phyloP scores from a whole-genome alignment of 1,140 invertebrate species.

The Neelides sp. region DNA sequence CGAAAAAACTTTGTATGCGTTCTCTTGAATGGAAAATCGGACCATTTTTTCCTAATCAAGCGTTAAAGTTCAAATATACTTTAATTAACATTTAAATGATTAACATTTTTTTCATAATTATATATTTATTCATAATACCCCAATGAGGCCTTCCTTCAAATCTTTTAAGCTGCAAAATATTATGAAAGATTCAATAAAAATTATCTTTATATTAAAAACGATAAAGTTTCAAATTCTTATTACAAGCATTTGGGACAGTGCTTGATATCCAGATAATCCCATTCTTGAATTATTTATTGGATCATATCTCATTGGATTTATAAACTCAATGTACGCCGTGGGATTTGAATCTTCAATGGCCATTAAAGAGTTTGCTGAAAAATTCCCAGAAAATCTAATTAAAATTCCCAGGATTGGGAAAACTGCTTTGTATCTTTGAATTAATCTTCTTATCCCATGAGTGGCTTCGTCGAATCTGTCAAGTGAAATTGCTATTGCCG shows the following conservation, averaged over 20 bases:
- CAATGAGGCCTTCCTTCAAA: conserved; percentile 1
- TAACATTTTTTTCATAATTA: background rate
- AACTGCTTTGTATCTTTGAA: background rate
- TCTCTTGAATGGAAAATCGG: no score
- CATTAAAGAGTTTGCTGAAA: conserved; percentile 1
- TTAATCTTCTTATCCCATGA: background rate
- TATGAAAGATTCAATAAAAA: no score
- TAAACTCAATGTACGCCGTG: conserved; percentile 1
- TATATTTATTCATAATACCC: background rate
- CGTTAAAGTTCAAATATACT: no score
- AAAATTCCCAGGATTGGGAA: conserved; percentile 7
- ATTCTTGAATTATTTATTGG: background rate
- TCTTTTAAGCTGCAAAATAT: background rate
- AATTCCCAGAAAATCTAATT: conserved; percentile 6
- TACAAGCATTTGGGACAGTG: background rate
- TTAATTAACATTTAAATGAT: background rate
- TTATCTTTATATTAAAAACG: no score
- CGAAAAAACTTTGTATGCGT: no score
- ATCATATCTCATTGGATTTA: conserved; percentile 7
- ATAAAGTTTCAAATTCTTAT: no score
- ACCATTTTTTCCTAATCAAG: no score
- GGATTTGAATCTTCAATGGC: background rate
- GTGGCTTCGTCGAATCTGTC: conserved; percentile 2
- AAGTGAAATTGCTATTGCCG: conserved; percentile 4
- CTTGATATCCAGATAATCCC: conserved; percentile 3